A percentile compares a stretch with the other conserved stretches of the same genome.
phyloP scores from a whole-genome alignment of 2,888 invertebrate species.

The Diplazon laetatorius region DNA sequence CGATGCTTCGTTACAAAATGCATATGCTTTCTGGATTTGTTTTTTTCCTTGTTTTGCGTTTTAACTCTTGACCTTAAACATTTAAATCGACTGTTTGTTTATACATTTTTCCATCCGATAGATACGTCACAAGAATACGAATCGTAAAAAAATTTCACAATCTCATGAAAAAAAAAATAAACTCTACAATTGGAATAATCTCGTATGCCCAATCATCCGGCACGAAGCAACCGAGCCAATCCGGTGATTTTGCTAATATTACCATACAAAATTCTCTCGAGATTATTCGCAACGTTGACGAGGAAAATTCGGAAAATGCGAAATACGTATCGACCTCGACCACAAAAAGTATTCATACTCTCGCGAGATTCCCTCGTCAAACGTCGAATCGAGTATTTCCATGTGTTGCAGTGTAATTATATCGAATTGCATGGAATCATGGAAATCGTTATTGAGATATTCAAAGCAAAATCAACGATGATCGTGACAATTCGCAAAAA shows the following conservation, averaged over 20 bases:
- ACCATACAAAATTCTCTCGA: constrained; percentile 44
- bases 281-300: background rate
- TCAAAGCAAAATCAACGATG: background rate
- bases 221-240: constrained; percentile 15
- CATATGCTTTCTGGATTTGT: background rate
- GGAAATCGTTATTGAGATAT: background rate
- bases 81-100: constrained; percentile 37
- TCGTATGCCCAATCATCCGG: constrained; percentile 38
- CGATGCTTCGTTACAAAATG: background rate
- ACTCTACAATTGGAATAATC: constrained; percentile 25
- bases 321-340: constrained; percentile 23
- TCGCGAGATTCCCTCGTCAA: background rate
- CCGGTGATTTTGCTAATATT: constrained; percentile 48
- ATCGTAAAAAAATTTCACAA: constrained; percentile 24
- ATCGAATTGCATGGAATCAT: constrained; percentile 15
- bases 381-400: constrained; percentile 31
- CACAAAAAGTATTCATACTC: constrained; percentile 51
- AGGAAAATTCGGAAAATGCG: constrained; percentile 17
- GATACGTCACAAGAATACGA: constrained; percentile 25
- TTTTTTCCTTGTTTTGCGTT: background rate
- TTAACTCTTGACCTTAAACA: constrained; percentile 6
- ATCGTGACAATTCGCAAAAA: background rate
- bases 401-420: constrained; percentile 27
- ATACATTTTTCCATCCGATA: constrained; percentile 34
- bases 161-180: background rate